Base-by-base conservation (phyloP, 2,888 invertebrate species). In the Chydorus sphaericus region DNA sequence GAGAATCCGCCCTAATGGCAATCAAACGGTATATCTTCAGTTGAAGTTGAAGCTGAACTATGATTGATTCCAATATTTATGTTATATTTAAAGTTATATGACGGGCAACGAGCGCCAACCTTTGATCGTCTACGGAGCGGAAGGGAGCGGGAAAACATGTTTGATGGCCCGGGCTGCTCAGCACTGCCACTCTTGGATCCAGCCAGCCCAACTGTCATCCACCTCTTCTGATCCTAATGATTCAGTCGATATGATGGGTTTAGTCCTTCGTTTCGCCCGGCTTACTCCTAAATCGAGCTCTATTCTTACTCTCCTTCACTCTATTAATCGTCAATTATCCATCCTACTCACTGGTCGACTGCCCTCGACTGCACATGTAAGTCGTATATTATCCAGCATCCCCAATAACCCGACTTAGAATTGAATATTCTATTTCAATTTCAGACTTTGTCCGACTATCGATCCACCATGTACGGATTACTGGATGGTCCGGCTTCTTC, bases 121-220 rank as follows among this genome's bases (percentile, higher is more conserved):
- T 0, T 69, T 89, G 58, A 78, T 87, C 14, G 70, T 90, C 57
- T 80, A 83, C 59, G 89, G 88, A 0, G 78, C 81, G 28, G 77
- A 80, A n/a, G 89, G 89, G 11, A 83, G 84, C 68, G 89, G 89
- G 1, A 89, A 89, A 70, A 86, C 85, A 4, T 83, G 85, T 1
- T 71, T 88, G 6, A 75, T 86, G 36, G 84, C 89, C 1, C 77
- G 83, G 60, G 79, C 83, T 10, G 80, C 82, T 59, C 81, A 83
- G 66, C 83, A 85, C 66, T 80, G 83, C 65, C 79, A 82, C 33
- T 61, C 62, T 33, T 69, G 69, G 69, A 62, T 63, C 23, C 44
- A 44, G 54, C 65, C 66, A 3, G n/a, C n/a, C n/a, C n/a, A n/a
- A n/a, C n/a, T n/a, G n/a, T n/a, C n/a, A n/a, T n/a, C n/a, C n/a